Evolutionary conservation across 1,140 invertebrate species (phyloP).

Genomic region (Sminthurides bifidus): DNA sequence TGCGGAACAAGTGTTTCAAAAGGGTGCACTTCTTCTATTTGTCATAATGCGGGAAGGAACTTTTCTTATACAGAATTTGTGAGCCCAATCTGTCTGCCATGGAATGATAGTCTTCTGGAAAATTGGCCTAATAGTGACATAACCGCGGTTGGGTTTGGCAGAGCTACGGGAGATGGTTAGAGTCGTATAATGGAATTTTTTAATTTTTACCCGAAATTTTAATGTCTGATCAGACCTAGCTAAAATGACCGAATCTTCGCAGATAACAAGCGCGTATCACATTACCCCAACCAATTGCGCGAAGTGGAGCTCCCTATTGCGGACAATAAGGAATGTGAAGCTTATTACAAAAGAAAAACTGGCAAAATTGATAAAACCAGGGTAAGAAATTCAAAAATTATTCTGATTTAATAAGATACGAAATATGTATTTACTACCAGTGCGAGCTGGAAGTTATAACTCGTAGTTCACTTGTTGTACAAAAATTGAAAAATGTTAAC

Average conservation of each 20-base stretch:
- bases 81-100: conserved; percentile 12
- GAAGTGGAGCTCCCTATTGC: conserved; percentile 2
- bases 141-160: conserved; percentile 6
- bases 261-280: conserved; percentile 1
- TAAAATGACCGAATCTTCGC: neutral
- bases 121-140: neutral
- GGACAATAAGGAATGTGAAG: neutral
- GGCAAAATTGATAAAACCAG: neutral
- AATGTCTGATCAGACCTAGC: neutral
- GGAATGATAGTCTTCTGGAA: conserved; percentile 3
- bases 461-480: neutral
- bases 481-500: neutral
- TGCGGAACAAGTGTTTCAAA: no score
- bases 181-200: neutral
- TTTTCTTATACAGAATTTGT: conserved; percentile 6
- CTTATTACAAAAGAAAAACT: conserved; percentile 1
- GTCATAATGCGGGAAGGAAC: neutral
- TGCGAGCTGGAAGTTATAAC: neutral
- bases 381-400: neutral
- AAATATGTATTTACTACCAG: neutral
- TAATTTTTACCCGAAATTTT: neutral
- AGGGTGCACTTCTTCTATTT: no score
- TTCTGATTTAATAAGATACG: neutral
- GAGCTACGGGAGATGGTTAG: neutral
- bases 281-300: neutral